Conservation (phyloP, 2,888 invertebrate genomes). For the Agapostemon virescens region DNA sequence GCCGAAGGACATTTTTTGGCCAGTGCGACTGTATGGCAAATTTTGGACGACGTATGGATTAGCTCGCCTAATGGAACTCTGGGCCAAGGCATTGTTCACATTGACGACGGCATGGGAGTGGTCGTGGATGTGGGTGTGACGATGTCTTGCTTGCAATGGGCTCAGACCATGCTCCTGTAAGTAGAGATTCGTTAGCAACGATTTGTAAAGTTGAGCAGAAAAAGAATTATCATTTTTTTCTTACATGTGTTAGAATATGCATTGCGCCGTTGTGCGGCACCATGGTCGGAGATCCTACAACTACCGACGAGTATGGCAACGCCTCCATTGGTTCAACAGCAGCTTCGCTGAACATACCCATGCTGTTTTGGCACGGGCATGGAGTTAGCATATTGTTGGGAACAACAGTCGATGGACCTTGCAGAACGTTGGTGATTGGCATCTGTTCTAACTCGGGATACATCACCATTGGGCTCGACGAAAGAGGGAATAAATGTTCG, state of each 20-base stretch:
- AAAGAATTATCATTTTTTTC: neutral
- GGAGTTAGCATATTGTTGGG: constrained; percentile 4
- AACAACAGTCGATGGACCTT: constrained; percentile 2
- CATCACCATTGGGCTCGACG: constrained; percentile 6
- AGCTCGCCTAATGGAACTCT: neutral
- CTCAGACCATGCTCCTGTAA: constrained; percentile 1
- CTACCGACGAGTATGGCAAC: neutral
- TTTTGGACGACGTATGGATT: neutral
- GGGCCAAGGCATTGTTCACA: neutral
- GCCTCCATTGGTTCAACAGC: constrained; percentile 13
- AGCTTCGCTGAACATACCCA: neutral
- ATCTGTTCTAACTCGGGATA: neutral
- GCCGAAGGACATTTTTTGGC: constrained; percentile 11
- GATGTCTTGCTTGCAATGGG: neutral
- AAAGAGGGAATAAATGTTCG: constrained; percentile 6
- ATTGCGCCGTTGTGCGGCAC: neutral
- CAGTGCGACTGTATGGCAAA: neutral
- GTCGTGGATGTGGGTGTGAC: neutral
- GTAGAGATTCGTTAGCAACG: neutral
- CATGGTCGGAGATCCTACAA: neutral
- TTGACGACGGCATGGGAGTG: no score
- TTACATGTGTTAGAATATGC: constrained; percentile 9
- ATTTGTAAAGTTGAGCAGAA: neutral
- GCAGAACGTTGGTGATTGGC: neutral
- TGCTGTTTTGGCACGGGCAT: constrained; percentile 30